These are phyloP conservation scores for Trididemnum miniatum DNA, from an alignment of 23 tunicate genomes.

Conservation along the genomic window DNA sequence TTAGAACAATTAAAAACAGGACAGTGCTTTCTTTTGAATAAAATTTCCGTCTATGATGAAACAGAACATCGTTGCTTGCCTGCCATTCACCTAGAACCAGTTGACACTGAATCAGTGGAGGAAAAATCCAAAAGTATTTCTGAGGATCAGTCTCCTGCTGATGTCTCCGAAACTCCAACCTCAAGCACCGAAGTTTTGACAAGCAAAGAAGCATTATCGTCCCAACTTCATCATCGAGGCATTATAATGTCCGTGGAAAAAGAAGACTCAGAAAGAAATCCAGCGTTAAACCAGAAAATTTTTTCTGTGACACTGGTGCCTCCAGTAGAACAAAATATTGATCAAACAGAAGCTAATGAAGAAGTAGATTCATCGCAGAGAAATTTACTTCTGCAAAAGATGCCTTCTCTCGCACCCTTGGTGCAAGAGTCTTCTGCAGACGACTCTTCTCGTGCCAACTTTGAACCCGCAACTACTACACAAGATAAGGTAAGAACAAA, in stretches of 20 bases:
- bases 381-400: background rate
- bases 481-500: too few relatives aligned
- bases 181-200: background rate
- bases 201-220: too few relatives aligned
- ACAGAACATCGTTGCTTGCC: background rate
- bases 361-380: background rate
- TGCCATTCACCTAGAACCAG: conserved; percentile 10
- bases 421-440: background rate
- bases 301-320: background rate
- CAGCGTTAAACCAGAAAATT: background rate
- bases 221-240: background rate
- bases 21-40: background rate
- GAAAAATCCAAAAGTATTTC: background rate
- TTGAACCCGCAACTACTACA: too few relatives aligned
- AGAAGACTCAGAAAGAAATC: background rate
- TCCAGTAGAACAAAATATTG: background rate
- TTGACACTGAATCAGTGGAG: background rate
- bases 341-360: background rate
- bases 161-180: background rate
- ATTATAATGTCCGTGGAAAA: background rate
- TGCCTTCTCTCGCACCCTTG: conserved; percentile 2
- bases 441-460: background rate
- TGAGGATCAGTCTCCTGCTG: background rate
- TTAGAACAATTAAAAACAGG: background rate
- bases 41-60: background rate